These are phyloP conservation scores for Paracanthobrama guichenoti DNA, from an alignment of 2,113 vertebrate genomes.

Conservation along the genomic window DNA sequence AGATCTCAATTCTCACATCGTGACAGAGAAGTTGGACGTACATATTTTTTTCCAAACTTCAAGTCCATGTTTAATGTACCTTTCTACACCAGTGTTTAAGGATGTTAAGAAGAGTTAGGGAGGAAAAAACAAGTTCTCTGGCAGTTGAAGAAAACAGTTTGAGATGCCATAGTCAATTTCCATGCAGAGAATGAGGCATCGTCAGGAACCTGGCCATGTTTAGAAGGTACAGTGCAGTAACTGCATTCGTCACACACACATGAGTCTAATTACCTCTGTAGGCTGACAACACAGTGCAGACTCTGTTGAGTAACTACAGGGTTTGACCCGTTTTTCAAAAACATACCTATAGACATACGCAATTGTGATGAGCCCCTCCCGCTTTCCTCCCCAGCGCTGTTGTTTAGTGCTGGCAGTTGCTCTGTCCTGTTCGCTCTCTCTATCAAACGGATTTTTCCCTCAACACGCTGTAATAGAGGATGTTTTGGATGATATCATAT, in stretches of 20 bases:
- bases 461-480: not conserved
- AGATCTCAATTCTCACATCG: constrained; percentile 54
- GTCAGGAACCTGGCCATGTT: constrained; percentile 69
- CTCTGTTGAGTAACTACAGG: constrained; percentile 70
- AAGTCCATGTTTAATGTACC: constrained; percentile 62
- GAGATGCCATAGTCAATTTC: constrained; percentile 77
- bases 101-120: constrained; percentile 57
- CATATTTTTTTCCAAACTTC: constrained; percentile 70
- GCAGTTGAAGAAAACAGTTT: constrained; percentile 71
- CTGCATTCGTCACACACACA: constrained; percentile 69
- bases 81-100: constrained; percentile 53
- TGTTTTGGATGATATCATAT: constrained; percentile 4
- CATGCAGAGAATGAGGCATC: constrained; percentile 62
- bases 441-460: not conserved
- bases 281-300: constrained; percentile 69
- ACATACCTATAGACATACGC: constrained; percentile 70
- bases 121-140: constrained; percentile 61
- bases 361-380: constrained; percentile 74
- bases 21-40: constrained; percentile 64
- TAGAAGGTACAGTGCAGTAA: constrained; percentile 73
- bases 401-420: constrained; percentile 3
- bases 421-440: not conserved
- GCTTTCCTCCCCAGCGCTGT: constrained; percentile 56
- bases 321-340: constrained; percentile 73
- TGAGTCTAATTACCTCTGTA: constrained; percentile 73